Percentiles rank a stretch among this genome's conserved stretches.
Conservation (phyloP, 2,888 invertebrate species). For the Chelonus formosanus region DNA sequence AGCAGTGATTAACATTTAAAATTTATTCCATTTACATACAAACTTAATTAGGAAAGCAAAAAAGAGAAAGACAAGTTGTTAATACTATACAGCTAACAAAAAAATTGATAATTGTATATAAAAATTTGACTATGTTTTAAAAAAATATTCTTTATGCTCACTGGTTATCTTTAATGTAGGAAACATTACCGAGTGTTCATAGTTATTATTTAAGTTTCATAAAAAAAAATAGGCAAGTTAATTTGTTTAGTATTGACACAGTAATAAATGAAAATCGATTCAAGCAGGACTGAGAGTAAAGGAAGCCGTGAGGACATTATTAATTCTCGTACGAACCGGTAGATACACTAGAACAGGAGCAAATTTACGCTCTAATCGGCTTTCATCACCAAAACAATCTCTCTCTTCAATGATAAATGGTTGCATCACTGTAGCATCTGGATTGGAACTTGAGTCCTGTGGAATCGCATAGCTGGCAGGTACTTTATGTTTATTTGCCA, state of each 20-base stretch:
- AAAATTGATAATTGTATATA: slow-evolving; percentile 38
- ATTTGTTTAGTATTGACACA: neutral
- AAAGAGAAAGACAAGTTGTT: slow-evolving; percentile 28
- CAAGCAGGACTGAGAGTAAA: slow-evolving; percentile 94
- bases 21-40: no score
- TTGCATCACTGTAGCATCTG: slow-evolving; percentile 83
- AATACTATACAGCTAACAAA: slow-evolving; percentile 29
- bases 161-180: slow-evolving; percentile 46
- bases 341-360: slow-evolving; percentile 93
- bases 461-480: slow-evolving; percentile 76
- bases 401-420: slow-evolving; percentile 85
- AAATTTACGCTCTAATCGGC: slow-evolving; percentile 69
- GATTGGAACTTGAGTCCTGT: slow-evolving; percentile 64
- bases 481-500: slow-evolving; percentile 68
- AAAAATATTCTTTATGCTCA: slow-evolving; percentile 43
- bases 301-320: slow-evolving; percentile 87
- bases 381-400: slow-evolving; percentile 54
- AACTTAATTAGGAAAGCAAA: neutral
- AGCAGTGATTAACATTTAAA: no score
- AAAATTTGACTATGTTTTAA: slow-evolving; percentile 38
- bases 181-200: slow-evolving; percentile 58
- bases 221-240: neutral
- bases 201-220: neutral
- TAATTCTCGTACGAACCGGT: slow-evolving; percentile 89
- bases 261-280: slow-evolving; percentile 42